Evolutionary conservation across 2,113 vertebrate species (phyloP), one percentile per base, ranked within the genome.

Genomic region (Rhinolophus ferrumequinum): DNA sequence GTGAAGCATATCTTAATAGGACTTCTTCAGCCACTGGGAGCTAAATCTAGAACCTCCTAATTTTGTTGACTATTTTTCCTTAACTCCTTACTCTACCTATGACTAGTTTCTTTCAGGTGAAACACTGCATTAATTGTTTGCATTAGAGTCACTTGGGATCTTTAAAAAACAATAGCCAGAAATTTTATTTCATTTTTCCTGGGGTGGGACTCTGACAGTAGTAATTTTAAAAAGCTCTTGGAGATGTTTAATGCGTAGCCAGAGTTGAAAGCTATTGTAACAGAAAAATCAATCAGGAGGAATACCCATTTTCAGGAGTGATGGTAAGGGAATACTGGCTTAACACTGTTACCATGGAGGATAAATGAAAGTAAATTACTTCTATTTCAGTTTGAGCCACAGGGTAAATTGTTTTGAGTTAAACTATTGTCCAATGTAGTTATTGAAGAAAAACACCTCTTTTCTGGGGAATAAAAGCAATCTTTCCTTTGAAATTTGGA

Each of bases 281-380:
- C 6, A 81, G 90, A 76, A 82, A 50, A 75, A 58, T 89, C 22
- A 88, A 1, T 52, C 33, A 60, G n/a, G 9, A 91, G 3, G 19
- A 83, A 86, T 33, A 35, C 8, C 38, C 33, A 52, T 62, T 80
- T 93, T 95, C 24, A 93, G 47, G 0, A 91, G 2, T 60, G n/a
- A 62, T 6, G 4, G 8, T 75, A 60, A 41, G 44, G 50, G 50
- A 87, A 50, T 69, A 64, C 5, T 62, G 33, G 6, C 30, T 95
- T 69, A 83, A 64, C 13, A 52, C 7, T 60, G 35, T 24, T 22
- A 9, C 33, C 67, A 33, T 50, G 90, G 33, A 81, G 19, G 12
- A 47, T 69, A 95, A 92, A 76, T 88, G 38, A 87, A 76, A 92
- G 13, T 66, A 79, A 93, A 90, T 88, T 66, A 79, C 90, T 90